Evolutionary conservation across 2,113 vertebrate genomes (phyloP).

Genomic region (Galeopterus variegatus): DNA sequence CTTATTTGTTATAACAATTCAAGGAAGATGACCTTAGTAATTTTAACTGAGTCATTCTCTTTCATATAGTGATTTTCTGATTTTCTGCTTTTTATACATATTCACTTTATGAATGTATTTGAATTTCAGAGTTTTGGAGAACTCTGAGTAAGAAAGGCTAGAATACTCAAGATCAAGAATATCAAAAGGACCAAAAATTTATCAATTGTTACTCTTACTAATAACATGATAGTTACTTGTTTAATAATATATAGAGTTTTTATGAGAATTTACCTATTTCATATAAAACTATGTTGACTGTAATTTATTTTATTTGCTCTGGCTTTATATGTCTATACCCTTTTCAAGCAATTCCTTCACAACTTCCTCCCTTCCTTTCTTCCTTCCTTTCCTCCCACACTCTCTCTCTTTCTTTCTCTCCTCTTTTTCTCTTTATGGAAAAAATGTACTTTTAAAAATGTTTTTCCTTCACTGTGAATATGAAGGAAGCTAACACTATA

Average conservation of each 20-base stretch:
- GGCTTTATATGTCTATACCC: not conserved
- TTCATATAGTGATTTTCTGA: not conserved
- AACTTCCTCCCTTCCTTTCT: not conserved
- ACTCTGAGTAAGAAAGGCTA: not conserved
- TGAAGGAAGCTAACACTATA: not conserved
- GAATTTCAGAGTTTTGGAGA: not conserved
- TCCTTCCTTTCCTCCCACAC: not conserved
- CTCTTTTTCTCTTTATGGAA: not conserved
- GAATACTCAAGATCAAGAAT: not conserved
- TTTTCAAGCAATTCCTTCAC: not conserved
- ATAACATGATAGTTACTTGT: not conserved
- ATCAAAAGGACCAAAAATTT: not conserved
- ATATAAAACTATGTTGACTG: not conserved
- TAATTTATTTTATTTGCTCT: not conserved
- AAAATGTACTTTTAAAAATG: not conserved
- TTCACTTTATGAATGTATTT: not conserved
- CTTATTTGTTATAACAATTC: not conserved
- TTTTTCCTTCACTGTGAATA: not conserved
- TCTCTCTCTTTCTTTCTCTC: not conserved
- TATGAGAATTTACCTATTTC: not conserved
- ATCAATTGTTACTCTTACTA: not conserved
- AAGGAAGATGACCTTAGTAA: not conserved
- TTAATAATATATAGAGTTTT: not conserved
- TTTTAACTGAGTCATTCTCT: not conserved
- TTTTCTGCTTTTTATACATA: not conserved